A percentile compares a stretch with the other conserved stretches of the same genome.
phyloP scores from a whole-genome alignment of 2,888 invertebrate genomes.

The Habrosyne pyritoides region DNA sequence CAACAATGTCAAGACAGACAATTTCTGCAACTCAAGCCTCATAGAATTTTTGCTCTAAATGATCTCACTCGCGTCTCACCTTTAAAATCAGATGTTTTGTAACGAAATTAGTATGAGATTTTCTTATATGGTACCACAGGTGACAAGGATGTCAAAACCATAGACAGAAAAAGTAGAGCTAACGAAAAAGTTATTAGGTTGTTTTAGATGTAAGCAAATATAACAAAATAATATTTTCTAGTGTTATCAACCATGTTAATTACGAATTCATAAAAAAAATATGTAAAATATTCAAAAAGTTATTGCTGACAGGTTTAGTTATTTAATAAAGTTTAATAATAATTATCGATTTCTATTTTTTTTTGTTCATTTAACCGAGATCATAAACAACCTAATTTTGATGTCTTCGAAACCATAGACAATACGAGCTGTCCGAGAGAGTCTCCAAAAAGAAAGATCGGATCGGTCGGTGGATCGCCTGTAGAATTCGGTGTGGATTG shows the following conservation, averaged over 20 bases:
- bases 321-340: background rate
- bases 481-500: slow-evolving; percentile 83
- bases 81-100: background rate
- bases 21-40: too few relatives aligned
- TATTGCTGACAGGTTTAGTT: too few relatives aligned
- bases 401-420: slow-evolving; percentile 73
- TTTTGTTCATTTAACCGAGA: slow-evolving; percentile 16
- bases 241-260: too few relatives aligned
- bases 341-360: background rate
- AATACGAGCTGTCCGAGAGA: slow-evolving; percentile 66
- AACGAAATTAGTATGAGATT: background rate
- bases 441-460: slow-evolving; percentile 76
- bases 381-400: slow-evolving; percentile 59
- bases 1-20: too few relatives aligned
- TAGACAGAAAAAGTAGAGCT: slow-evolving; percentile 34
- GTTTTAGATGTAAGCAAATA: slow-evolving; percentile 28
- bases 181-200: slow-evolving; percentile 29
- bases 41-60: too few relatives aligned
- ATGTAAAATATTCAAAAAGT: too few relatives aligned
- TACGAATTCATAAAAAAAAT: too few relatives aligned
- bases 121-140: slow-evolving; percentile 19
- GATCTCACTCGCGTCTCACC: too few relatives aligned
- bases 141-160: slow-evolving; percentile 56
- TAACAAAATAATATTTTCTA: background rate
- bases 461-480: slow-evolving; percentile 78